phyloP scores from a whole-genome alignment of 1,140 invertebrate species.

The Melipona quadrifasciata region DNA sequence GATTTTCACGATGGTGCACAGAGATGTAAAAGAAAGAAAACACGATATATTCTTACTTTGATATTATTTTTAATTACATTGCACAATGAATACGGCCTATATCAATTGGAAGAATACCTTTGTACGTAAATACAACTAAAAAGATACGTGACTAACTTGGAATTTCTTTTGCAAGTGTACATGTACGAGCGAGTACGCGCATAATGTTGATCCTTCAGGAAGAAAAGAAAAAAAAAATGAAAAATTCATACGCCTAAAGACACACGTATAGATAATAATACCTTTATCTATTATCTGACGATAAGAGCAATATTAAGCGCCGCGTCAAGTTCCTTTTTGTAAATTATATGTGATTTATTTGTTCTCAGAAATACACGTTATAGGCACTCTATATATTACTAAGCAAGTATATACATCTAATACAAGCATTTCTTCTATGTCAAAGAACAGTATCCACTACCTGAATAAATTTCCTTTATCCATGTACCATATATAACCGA shows the following conservation, averaged over 20 bases:
- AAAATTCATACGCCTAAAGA: constrained; percentile 22
- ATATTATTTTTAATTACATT: not conserved
- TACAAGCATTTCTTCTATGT: constrained; percentile 14
- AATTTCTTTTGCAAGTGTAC: constrained; percentile 15
- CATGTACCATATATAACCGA: not conserved
- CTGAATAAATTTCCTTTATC: not conserved
- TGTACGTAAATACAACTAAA: not conserved
- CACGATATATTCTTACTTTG: not conserved
- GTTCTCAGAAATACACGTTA: constrained; percentile 58
- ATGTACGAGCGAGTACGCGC: not conserved
- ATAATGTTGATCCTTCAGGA: constrained; percentile 19
- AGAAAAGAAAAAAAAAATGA: not conserved
- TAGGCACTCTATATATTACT: constrained; percentile 50
- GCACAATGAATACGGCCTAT: constrained; percentile 17
- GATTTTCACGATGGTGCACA: not conserved
- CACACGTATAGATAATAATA: constrained; percentile 38
- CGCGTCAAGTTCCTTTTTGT: constrained; percentile 61
- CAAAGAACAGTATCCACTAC: not conserved
- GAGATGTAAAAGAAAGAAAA: not conserved
- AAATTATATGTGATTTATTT: constrained; percentile 60
- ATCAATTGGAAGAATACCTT: not conserved
- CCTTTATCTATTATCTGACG: constrained; percentile 41
- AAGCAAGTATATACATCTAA: constrained; percentile 35
- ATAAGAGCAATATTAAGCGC: constrained; percentile 51
- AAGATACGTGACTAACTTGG: not conserved